Conservation (phyloP, 2,888 invertebrate genomes). For the Cataglyphis altisquamis region DNA sequence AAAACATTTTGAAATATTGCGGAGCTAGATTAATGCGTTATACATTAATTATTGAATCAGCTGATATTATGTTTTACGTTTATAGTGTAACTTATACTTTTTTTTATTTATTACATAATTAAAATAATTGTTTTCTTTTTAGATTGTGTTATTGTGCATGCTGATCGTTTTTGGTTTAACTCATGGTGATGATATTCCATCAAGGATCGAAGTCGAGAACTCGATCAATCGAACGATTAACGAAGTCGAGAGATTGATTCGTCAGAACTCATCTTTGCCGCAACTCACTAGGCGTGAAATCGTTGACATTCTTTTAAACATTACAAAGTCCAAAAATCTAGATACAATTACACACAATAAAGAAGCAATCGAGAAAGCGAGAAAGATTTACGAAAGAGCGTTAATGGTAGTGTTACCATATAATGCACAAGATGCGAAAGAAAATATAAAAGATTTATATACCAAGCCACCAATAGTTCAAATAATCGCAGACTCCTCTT, state of each 20-base stretch:
- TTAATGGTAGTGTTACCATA: conserved; percentile 91
- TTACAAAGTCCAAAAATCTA: conserved; percentile 83
- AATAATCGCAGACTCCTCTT: conserved; percentile 86
- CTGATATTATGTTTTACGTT: not conserved
- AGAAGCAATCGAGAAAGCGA: conserved; percentile 78
- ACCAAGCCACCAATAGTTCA: conserved; percentile 90
- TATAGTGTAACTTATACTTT: not conserved
- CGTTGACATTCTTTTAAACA: conserved; percentile 89
- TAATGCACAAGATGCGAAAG: conserved; percentile 88
- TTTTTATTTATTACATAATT: not conserved
- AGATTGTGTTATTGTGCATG: conserved; percentile 80
- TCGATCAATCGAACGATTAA: conserved; percentile 88
- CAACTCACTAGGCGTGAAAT: conserved; percentile 90
- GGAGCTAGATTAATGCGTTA: not conserved
- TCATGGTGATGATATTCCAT: conserved; percentile 76
- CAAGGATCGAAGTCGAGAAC: conserved; percentile 80
- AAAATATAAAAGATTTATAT: conserved; percentile 89
- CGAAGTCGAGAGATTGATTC: conserved; percentile 90
- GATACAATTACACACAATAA: conserved; percentile 77
- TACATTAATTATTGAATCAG: not conserved
- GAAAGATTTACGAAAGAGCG: conserved; percentile 87
- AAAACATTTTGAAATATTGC: not conserved
- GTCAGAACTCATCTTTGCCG: conserved; percentile 89
- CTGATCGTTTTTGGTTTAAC: conserved; percentile 78
- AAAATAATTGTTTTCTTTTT: conserved; percentile 51